Conservation (phyloP, 1,140 invertebrate genomes). For the Meloidogyne floridensis region DNA sequence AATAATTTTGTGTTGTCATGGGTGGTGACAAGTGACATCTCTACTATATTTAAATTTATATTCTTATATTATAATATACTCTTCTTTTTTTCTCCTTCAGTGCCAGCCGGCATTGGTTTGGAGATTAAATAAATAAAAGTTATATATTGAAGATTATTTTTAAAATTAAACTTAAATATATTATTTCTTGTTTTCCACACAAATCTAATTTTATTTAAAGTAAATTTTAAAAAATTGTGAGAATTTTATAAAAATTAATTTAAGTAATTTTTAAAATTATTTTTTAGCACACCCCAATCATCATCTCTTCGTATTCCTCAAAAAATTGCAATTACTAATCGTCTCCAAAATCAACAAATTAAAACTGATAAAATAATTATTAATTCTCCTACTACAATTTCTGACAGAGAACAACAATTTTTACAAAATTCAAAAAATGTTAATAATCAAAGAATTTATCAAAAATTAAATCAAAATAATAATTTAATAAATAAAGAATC, state of each 20-base stretch:
- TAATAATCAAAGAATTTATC: background rate
- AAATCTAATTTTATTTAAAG: too few relatives aligned
- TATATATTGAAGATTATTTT: conserved; percentile 1
- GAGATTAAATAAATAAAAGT: background rate
- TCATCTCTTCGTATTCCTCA: conserved; percentile 5
- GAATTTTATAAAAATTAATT: too few relatives aligned
- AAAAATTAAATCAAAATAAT: background rate
- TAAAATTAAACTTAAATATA: background rate
- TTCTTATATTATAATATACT: background rate
- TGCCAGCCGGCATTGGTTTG: conserved; percentile 7
- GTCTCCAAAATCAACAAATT: background rate
- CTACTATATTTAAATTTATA: background rate
- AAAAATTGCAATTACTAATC: background rate
- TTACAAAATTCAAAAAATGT: background rate
- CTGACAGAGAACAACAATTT: background rate
- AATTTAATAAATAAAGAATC: background rate
- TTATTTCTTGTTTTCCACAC: background rate
- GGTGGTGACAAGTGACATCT: background rate
- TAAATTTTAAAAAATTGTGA: too few relatives aligned
- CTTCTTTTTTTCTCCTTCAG: background rate
- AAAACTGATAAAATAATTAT: background rate
- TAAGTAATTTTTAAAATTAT: too few relatives aligned
- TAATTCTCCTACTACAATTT: background rate
- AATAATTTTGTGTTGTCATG: background rate
- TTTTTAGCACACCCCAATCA: background rate